These are phyloP conservation scores for Rissa tridactyla DNA, from an alignment of 2,113 vertebrate species.

Conservation along the genomic window DNA sequence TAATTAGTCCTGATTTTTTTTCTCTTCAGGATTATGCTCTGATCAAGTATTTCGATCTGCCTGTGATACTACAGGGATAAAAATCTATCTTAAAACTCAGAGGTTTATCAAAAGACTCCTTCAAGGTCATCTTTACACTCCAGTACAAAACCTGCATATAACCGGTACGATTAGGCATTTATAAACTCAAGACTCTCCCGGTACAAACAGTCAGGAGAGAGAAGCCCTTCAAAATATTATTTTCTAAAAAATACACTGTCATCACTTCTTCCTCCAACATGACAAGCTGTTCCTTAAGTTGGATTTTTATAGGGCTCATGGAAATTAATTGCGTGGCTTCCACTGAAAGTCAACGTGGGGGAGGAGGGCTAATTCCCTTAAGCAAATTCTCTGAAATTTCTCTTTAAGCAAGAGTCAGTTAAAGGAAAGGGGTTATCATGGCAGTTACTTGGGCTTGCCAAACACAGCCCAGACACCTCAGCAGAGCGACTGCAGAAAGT, in stretches of 20 bases:
- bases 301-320: constrained; percentile 11
- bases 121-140: constrained; percentile 23
- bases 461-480: not conserved
- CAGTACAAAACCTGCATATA: not conserved
- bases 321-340: constrained; percentile 9
- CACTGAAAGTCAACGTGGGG: not conserved
- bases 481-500: not conserved
- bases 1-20: not conserved
- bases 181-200: not conserved
- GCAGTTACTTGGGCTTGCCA: not conserved
- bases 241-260: not conserved
- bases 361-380: not conserved
- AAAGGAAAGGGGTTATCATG: not conserved
- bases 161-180: not conserved
- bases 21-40: not conserved
- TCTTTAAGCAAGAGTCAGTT: not conserved
- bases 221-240: not conserved
- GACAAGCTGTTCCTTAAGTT: constrained; percentile 18
- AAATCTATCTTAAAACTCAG: constrained; percentile 10
- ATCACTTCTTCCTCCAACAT: not conserved
- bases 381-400: not conserved
- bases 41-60: not conserved
- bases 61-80: not conserved
- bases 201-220: not conserved
- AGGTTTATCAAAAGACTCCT: not conserved